Conservation (phyloP, 2,888 invertebrate species). For the Steromphala cineraria region DNA sequence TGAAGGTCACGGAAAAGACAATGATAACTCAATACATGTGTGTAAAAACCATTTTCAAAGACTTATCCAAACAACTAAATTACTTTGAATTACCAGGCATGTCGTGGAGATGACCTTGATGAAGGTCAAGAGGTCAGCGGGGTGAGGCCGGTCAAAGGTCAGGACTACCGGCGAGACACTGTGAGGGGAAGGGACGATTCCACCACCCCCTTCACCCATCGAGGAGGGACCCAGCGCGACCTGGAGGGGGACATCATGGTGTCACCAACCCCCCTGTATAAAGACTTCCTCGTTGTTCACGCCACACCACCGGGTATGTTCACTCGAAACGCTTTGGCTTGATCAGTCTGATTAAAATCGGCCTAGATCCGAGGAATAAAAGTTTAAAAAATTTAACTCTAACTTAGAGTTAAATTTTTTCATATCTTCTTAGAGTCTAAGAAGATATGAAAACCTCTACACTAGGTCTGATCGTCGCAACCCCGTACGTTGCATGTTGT, state of each 20-base stretch:
- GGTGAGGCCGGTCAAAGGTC: not conserved
- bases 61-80: not conserved
- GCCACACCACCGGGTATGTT: conserved; percentile 53
- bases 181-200: not conserved
- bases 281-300: conserved; percentile 57
- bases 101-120: conserved; percentile 57
- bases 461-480: no score
- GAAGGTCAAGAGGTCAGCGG: conserved; percentile 42
- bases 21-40: no score
- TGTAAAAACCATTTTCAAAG: no score
- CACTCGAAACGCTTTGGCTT: no score
- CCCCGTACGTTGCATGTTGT: no score
- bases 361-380: no score
- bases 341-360: no score
- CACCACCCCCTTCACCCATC: not conserved
- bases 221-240: not conserved
- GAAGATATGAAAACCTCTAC: no score
- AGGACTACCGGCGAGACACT: not conserved
- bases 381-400: no score
- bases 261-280: conserved; percentile 47
- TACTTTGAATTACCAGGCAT: conserved; percentile 48
- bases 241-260: not conserved
- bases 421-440: no score
- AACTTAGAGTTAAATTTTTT: no score
- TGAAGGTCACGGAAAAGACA: no score